phyloP scores from a whole-genome alignment of 2,797 vertebrate genomes.

The Garrulus glandarius region DNA sequence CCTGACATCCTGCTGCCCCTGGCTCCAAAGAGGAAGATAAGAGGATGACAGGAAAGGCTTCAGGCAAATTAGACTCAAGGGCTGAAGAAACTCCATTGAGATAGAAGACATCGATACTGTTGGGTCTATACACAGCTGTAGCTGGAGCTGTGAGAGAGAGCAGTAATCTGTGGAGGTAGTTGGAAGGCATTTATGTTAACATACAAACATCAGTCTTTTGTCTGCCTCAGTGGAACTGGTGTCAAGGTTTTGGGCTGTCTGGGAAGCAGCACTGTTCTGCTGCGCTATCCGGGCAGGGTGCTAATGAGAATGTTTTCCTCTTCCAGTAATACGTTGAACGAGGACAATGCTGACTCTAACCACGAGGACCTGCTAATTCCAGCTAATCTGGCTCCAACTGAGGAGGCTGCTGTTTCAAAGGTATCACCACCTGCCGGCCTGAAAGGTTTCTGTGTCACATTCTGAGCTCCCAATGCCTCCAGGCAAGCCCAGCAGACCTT shows the following conservation, averaged over 20 bases:
- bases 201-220: background rate
- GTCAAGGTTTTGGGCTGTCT: background rate
- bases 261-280: background rate
- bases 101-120: background rate
- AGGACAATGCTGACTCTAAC: slow-evolving; percentile 1
- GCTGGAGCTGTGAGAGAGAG: background rate
- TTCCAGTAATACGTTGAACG: slow-evolving; percentile 54
- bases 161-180: background rate
- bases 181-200: background rate
- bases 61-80: background rate
- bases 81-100: background rate
- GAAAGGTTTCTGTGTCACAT: background rate
- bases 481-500: slow-evolving; percentile 46
- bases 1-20: background rate
- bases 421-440: slow-evolving; percentile 50
- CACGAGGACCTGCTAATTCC: slow-evolving; percentile 46
- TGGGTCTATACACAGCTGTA: background rate
- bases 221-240: background rate
- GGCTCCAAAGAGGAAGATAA: background rate
- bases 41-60: background rate
- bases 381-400: background rate
- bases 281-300: background rate
- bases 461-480: background rate
- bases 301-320: slow-evolving; percentile 6
- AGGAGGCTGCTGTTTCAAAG: slow-evolving; percentile 67